phyloP scores from a whole-genome alignment of 2,113 vertebrate species.

The Pantherophis guttatus region DNA sequence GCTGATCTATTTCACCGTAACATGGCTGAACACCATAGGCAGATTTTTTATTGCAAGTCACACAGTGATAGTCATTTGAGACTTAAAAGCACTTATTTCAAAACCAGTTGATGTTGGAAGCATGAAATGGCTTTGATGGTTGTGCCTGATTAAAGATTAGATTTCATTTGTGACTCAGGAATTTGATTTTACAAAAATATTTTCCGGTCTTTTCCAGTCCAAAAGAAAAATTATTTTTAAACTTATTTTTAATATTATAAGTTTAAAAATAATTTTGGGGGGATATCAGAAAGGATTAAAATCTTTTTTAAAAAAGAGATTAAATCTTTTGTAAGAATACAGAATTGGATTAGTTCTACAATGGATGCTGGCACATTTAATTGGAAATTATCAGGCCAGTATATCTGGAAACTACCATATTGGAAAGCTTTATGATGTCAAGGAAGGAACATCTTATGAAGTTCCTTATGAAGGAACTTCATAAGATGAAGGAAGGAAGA shows the following conservation, averaged over 20 bases:
- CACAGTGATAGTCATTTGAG: not conserved
- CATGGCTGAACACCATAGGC: not conserved
- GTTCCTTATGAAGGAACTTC: too few relatives aligned
- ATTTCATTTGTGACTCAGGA: not conserved
- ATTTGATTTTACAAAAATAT: not conserved
- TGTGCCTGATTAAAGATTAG: not conserved
- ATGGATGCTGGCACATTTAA: not conserved
- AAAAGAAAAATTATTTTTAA: not conserved
- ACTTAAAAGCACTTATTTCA: not conserved
- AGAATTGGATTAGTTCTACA: not conserved
- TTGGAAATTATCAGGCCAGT: not conserved
- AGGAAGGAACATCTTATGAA: too few relatives aligned
- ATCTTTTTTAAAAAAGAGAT: not conserved
- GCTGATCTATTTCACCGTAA: not conserved
- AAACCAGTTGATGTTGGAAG: not conserved
- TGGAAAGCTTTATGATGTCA: not conserved
- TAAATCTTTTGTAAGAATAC: not conserved
- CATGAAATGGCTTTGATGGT: not conserved
- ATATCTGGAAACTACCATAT: not conserved
- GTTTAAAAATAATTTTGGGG: not conserved
- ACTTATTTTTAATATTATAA: not conserved
- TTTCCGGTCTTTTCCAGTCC: not conserved
- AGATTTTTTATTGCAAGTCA: constrained; percentile 1
- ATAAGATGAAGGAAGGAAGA: too few relatives aligned
- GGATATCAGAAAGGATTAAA: not conserved